A percentile compares a stretch with the other conserved stretches of the same genome.
These are phyloP conservation scores for Falco cherrug DNA, from an alignment of 2,797 vertebrate species.

Conservation along the genomic window DNA sequence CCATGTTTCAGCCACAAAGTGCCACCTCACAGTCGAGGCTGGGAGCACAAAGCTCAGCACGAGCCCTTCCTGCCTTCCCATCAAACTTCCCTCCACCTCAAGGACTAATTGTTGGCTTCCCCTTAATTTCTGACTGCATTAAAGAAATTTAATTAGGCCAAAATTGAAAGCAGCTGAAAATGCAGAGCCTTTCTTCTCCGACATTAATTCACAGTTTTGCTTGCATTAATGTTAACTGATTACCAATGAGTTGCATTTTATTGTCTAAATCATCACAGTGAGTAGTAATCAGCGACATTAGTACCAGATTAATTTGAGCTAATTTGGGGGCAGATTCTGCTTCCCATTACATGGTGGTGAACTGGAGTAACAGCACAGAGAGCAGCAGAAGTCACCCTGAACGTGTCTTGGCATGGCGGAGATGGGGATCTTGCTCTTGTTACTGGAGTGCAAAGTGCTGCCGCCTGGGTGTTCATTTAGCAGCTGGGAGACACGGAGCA, in stretches of 20 bases:
- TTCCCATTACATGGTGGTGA: neutral
- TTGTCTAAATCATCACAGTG: neutral
- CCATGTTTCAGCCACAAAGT: neutral
- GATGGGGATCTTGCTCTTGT: neutral
- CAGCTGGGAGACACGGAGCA: neutral
- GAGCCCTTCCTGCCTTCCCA: neutral
- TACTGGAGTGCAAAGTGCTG: neutral
- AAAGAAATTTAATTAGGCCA: neutral
- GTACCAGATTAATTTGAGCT: neutral
- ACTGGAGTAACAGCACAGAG: neutral
- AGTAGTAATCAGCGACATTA: neutral
- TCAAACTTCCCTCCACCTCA: neutral
- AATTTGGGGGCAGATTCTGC: neutral
- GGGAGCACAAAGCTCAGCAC: neutral
- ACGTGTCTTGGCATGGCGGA: neutral
- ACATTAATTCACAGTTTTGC: neutral
- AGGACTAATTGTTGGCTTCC: neutral
- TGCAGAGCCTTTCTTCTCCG: neutral
- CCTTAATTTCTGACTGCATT: conserved; percentile 7
- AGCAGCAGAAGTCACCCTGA: neutral
- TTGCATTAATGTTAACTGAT: neutral
- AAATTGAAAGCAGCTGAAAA: neutral
- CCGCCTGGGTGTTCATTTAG: neutral
- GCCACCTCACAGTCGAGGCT: neutral
- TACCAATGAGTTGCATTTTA: neutral